Base-by-base conservation (phyloP, 2,113 vertebrate species). In the Centropus bengalensis region DNA sequence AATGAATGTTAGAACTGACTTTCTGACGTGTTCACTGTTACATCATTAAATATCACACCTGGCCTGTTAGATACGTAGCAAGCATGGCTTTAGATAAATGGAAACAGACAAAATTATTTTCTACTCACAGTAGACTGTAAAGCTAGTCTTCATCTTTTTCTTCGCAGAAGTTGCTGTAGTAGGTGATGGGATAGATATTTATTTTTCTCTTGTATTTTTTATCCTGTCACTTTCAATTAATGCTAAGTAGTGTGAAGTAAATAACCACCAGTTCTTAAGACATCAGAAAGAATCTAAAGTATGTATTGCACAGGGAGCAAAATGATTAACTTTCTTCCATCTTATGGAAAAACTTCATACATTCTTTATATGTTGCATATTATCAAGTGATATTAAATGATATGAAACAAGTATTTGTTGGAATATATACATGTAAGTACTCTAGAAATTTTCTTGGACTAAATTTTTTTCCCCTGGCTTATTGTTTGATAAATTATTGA, bases 401-500 rank as follows among this genome's bases (percentile, higher is more conserved):
- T 70, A 36, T 88, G 55, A 52, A 94, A 81, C 22, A 54, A 82
- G 52, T 6, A 14, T 69, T 92, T 82, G 28, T 40, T 74, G 67
- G 24, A 58, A 90, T 73, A 64, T 32, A 66, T 19, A 49, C 5
- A 2, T 80, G 28, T 82, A 89, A 82, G 38, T 58, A 44, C 52
- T 79, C 47, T 89, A 63, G 58, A 69, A 82, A 32, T 20, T 66
- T 94, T 88, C 42, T 28, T 88, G 59, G 58, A 51, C 26, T 49
- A 30, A 14, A 32, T 59, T 68, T 76, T 89, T 91, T 80, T 55
- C 91, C 74, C 23, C 58, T 88, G 63, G 26, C 87, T 92, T 89
- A 91, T 96, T 95, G 75, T 93, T 97, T 91, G 82, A 88, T 33
- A 93, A 91, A 52, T 93, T 63, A 94, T 93, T 82, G 59, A 77